Base-by-base conservation (phyloP, 2,888 invertebrate species). In the Holacanthella duospinosa region DNA sequence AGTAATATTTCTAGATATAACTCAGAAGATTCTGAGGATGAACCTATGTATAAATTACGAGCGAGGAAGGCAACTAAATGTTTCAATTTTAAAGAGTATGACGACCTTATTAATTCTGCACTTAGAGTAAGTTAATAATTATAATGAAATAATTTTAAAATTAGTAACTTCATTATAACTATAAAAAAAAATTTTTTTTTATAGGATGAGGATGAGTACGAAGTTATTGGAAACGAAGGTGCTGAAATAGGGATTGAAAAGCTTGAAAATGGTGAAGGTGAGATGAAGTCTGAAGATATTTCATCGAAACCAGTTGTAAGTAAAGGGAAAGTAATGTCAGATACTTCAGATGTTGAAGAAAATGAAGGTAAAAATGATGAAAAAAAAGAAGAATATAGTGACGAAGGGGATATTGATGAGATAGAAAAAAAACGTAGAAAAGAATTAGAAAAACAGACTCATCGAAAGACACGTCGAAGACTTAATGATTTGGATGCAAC, bases 61-160 rank as follows among this genome's bases (percentile, higher is more conserved):
- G 87, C 89, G 74, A 83, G 93, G 24, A 81, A 86, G 0, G 86
- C 87, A 75, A 84, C 89, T 55, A 88, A 87, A 70, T 74, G 76
- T 26, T 87, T 91, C 62, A 90, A 88, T 76, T 88, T 93, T 73
- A 89, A 90, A 76, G 95, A 96, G 77, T 97, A 90, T 79, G 97
- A 97, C 76, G 89, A 94, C 29, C 84, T 96, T 77, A 96, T 97
- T 73, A 89, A 92, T 76, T 91, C 90, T 48, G 96, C 96, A 12
- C 86, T 92, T 70, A 85, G 86, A 79, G 85, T 83, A 73, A 4
- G 59, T 56, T 48, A 62, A 67, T 60, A 60, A 36, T 55, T n/a
- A n/a, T n/a, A n/a, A n/a, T n/a, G n/a, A n/a, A n/a, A n/a, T n/a
- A n/a, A n/a, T n/a, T n/a, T n/a, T n/a, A n/a, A n/a, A n/a, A n/a